Base-by-base conservation (phyloP, 2,797 vertebrate genomes). In the Varecia variegata region DNA sequence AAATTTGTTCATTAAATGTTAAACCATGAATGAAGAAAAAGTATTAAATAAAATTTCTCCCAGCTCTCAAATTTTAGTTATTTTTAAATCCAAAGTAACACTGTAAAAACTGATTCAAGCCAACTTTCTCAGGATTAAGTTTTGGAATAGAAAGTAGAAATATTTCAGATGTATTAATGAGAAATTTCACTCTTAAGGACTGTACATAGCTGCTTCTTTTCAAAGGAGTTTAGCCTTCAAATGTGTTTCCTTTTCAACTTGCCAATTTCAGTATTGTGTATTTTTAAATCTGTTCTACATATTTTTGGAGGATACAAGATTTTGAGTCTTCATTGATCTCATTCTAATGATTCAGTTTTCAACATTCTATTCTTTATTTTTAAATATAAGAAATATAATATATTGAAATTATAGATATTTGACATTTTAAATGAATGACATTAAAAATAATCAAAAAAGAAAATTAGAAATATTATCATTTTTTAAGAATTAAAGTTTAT, bases 61-160 rank as follows among this genome's bases (percentile, higher is more conserved):
- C 3, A 87, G 20, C 1, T 82, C 4, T 52, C 82, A 81, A 91
- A 67, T 85, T 93, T 88, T 82, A 45, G 14, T 70, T 92, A 68
- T 67, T 86, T 92, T 92, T 67, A 96, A 93, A 84, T 81, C 14
- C 30, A 67, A 90, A 52, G 32, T 40, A 90, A 47, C 14, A 43
- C 21, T 25, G n/a, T 65, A 65, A 71, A 93, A 87, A 86, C 25
- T 45, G 45, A 92, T 77, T 84, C 32, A 77, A 90, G 76, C 10
- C 32, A 68, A 9, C 32, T 84, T 68, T 84, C 38, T 56, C 35
- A 32, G 45, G 47, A 74, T n/a, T 79, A 56, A 84, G 54, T 23
- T 62, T 20, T 38, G 20, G 13, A 62, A 17, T 13, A 32, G 23
- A 67, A 85, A 38, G 32, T 7, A 79, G n/a, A 80, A 38, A 21